Evolutionary conservation across 37 sponge, comb jelly and placozoan species (phyloP), one percentile per base, ranked within the genome.

Genomic region (Amphimedon queenslandica): DNA sequence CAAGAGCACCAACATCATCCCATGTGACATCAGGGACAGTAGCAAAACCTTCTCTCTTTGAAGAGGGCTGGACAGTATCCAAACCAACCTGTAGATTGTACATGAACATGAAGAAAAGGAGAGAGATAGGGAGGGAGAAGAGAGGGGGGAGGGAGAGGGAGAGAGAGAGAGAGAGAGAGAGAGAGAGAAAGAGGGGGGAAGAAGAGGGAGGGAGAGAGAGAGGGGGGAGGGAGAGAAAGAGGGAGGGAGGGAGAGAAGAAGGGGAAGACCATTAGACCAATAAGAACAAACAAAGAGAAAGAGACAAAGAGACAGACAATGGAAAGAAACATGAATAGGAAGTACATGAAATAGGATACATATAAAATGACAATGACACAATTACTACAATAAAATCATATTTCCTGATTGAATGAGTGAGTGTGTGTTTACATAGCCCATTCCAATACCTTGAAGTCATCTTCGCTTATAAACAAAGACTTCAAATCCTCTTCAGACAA

Each of bases 1-100:
- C 75, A 57, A 98, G 80, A 5, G 99, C 99, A 35, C 99, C 99
- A 58, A 98, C 85, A 41, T 98, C 96, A 47, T 79, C 84, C 99
- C 99, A 98, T 1, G 84, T 90, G 40, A 79, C 82, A 64, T 98
- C 91, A 0, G 99, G 99, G 28, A 98, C 91, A 37, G 96, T 92
- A 31, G 89, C 99, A 77, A 98, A 98, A 37, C 96, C 96, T 43
- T 95, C 99, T 21, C 96, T 56, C 83, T 90, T 95, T 5, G 96
- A 84, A 36, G 96, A 94, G 0, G 99, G 99, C 68, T 90, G 91
- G 20, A 94, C 85, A 0, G 32, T 18, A 16, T 63, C 23, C 32
- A 95, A 71, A 1, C 96, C 99, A 21, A 60, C 79, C 90, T 92
- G 65, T 58, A 37, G 71, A 64, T 1, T 20, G 21, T 63, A 18